These are phyloP conservation scores for Galerucella calmariensis DNA, from an alignment of 2,888 invertebrate genomes.

Conservation along the genomic window DNA sequence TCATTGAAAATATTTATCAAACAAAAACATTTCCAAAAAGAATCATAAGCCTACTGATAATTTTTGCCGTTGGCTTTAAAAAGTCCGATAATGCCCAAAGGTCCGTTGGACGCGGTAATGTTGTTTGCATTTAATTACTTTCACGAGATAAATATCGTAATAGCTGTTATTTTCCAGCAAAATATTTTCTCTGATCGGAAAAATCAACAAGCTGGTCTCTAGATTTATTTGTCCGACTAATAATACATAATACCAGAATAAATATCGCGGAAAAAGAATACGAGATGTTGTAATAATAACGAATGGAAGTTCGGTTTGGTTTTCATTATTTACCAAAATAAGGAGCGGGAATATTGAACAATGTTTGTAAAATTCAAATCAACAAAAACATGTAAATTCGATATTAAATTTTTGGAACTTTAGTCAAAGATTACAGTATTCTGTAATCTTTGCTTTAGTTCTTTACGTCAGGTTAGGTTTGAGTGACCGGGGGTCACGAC, in stretches of 20 bases:
- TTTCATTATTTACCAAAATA: background rate
- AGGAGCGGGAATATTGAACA: background rate
- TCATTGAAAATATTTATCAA: no score
- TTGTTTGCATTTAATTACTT: slow-evolving; percentile 35
- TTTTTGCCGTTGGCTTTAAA: background rate
- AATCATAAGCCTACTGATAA: slow-evolving; percentile 13
- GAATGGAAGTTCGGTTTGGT: background rate
- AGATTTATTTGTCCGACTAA: slow-evolving; percentile 3
- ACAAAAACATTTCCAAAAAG: background rate
- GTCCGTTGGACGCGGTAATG: slow-evolving; percentile 13
- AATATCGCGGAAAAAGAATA: slow-evolving; percentile 18
- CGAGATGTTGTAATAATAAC: background rate
- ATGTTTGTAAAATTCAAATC: background rate
- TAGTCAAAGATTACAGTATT: no score
- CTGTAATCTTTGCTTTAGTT: no score
- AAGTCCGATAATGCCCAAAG: slow-evolving; percentile 16
- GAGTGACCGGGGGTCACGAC: no score
- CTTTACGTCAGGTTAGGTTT: no score
- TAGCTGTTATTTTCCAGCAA: slow-evolving; percentile 28
- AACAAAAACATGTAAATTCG: no score
- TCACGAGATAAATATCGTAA: slow-evolving; percentile 24
- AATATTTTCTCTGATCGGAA: slow-evolving; percentile 24
- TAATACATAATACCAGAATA: slow-evolving; percentile 24
- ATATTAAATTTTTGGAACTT: no score
- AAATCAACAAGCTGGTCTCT: slow-evolving; percentile 12